Evolutionary conservation across 2,888 invertebrate genomes (phyloP).

Genomic region (Hypsopygia costalis): DNA sequence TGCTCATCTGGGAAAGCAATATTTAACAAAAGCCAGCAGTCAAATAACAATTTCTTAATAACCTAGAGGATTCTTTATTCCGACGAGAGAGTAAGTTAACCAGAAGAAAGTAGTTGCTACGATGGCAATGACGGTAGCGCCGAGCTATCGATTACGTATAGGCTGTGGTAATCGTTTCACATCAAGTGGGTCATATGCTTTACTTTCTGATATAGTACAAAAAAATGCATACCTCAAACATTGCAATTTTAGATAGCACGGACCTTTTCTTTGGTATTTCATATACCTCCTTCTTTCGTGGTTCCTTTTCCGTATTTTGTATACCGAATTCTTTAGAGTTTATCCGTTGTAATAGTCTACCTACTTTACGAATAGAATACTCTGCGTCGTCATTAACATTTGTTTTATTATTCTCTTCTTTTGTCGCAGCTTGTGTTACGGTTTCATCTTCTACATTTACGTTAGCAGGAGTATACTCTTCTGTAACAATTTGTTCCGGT

Average conservation of each 20-base stretch:
- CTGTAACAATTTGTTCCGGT: background rate
- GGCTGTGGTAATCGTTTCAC: too few species aligned
- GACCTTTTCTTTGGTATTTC: conserved; percentile 44
- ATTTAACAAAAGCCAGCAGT: too few species aligned
- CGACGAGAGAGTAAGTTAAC: too few species aligned
- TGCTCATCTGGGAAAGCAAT: too few species aligned
- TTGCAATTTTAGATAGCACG: conserved; percentile 57
- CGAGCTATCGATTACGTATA: too few species aligned
- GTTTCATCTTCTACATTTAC: background rate
- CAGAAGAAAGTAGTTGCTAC: too few species aligned
- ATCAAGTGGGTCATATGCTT: too few species aligned
- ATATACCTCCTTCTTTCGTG: conserved; percentile 25
- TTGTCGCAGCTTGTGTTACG: background rate
- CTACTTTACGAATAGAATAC: conserved; percentile 27
- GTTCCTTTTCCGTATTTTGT: conserved; percentile 5
- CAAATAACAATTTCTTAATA: too few species aligned
- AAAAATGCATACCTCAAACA: conserved; percentile 75
- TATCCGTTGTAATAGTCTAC: conserved; percentile 18
- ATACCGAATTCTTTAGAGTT: background rate
- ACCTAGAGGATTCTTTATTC: too few species aligned
- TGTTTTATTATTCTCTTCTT: too few species aligned
- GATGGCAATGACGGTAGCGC: too few species aligned
- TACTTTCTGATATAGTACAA: too few species aligned
- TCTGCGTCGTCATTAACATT: background rate
- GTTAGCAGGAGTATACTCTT: background rate